phyloP scores from a whole-genome alignment of 2,888 invertebrate genomes.

The Cloeon dipterum region DNA sequence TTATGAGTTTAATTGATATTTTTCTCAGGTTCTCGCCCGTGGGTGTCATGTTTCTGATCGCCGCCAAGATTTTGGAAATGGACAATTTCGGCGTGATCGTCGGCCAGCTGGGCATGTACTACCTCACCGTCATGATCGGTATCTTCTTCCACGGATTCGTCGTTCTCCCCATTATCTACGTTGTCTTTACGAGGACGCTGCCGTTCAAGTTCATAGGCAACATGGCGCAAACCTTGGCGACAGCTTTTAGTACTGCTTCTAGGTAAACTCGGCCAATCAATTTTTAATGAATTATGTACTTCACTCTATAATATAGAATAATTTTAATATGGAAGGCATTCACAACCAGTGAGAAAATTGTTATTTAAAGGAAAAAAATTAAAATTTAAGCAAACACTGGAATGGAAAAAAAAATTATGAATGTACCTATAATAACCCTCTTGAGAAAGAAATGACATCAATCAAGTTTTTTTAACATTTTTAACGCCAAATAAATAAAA shows the following conservation, averaged over 20 bases:
- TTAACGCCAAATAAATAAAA: no score
- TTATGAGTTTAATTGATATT: background rate
- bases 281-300: background rate
- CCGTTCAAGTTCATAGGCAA: slow-evolving; percentile 62
- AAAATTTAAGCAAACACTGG: no score
- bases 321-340: no score
- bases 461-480: no score
- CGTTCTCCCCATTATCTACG: slow-evolving; percentile 68
- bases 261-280: slow-evolving; percentile 24
- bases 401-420: no score
- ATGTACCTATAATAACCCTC: no score
- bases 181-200: slow-evolving; percentile 53
- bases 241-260: slow-evolving; percentile 91
- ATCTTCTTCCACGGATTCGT: slow-evolving; percentile 80
- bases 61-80: slow-evolving; percentile 79
- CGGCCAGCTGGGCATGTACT: slow-evolving; percentile 78
- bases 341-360: no score
- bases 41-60: slow-evolving; percentile 72
- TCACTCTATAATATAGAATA: no score
- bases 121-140: slow-evolving; percentile 78
- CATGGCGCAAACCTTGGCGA: slow-evolving; percentile 78
- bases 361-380: no score
- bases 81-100: slow-evolving; percentile 62
- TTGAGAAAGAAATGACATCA: no score
- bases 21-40: slow-evolving; percentile 69